Percentiles rank a stretch among this genome's conserved stretches.
These are phyloP conservation scores for Clusia tigrina DNA, from an alignment of 2,888 invertebrate species.

Conservation along the genomic window DNA sequence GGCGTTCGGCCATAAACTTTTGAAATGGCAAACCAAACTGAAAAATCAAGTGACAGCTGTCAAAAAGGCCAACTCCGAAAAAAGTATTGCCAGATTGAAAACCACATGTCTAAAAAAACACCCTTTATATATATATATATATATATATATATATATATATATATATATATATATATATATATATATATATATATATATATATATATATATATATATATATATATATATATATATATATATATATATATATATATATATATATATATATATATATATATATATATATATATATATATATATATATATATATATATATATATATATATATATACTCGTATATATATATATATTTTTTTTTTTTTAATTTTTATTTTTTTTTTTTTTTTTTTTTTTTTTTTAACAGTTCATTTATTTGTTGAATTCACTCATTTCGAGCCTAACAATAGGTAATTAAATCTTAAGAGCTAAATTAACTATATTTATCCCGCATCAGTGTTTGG, in stretches of 20 bases:
- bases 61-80: no score
- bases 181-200: constrained; percentile 6
- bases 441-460: no score
- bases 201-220: constrained; percentile 4
- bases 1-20: no score
- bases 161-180: constrained; percentile 3
- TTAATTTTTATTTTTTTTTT: constrained; percentile 26
- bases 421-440: no score
- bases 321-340: background rate
- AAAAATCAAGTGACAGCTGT: background rate
- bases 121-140: constrained; percentile 21
- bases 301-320: background rate
- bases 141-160: background rate
- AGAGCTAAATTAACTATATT: no score
- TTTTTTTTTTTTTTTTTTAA: no score
- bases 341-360: constrained; percentile 13
- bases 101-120: no score
- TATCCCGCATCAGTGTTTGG: no score
- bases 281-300: background rate
- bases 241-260: constrained; percentile 34
- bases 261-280: constrained; percentile 31
- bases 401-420: no score
- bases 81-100: no score
- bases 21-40: no score
- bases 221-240: constrained; percentile 34